These are phyloP conservation scores for Chloromyia formosa DNA, from an alignment of 2,888 invertebrate genomes.

Conservation along the genomic window DNA sequence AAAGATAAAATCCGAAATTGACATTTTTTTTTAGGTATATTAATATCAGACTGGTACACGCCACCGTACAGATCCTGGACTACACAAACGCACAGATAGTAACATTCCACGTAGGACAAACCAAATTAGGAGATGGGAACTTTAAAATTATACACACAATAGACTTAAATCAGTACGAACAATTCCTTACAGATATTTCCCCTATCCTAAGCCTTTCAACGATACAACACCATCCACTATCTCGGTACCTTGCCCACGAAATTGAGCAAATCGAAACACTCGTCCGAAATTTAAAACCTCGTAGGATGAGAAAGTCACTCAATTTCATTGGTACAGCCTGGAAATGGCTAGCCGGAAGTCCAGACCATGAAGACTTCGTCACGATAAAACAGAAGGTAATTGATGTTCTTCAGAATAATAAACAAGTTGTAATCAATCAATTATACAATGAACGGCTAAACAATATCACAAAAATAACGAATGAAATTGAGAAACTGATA, in stretches of 20 bases:
- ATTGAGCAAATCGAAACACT: constrained; percentile 27
- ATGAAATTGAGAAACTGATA: constrained; percentile 6
- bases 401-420: constrained; percentile 5
- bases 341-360: constrained; percentile 44
- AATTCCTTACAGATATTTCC: neutral
- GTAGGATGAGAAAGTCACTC: constrained; percentile 22
- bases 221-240: constrained; percentile 19
- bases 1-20: constrained; percentile 44
- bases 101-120: constrained; percentile 11
- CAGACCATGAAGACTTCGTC: constrained; percentile 17
- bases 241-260: neutral
- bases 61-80: constrained; percentile 38
- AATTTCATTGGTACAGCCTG: constrained; percentile 31
- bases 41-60: neutral
- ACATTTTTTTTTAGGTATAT: constrained; percentile 13
- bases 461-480: constrained; percentile 17
- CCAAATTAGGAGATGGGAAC: constrained; percentile 36
- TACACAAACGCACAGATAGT: constrained; percentile 41
- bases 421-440: constrained; percentile 6
- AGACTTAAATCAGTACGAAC: neutral
- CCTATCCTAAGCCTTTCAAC: neutral
- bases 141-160: constrained; percentile 43
- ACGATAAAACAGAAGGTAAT: constrained; percentile 14
- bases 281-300: constrained; percentile 17
- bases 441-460: neutral